These are phyloP conservation scores for Brachyrhaphis roseni DNA, from an alignment of 2,797 vertebrate species.

Conservation along the genomic window DNA sequence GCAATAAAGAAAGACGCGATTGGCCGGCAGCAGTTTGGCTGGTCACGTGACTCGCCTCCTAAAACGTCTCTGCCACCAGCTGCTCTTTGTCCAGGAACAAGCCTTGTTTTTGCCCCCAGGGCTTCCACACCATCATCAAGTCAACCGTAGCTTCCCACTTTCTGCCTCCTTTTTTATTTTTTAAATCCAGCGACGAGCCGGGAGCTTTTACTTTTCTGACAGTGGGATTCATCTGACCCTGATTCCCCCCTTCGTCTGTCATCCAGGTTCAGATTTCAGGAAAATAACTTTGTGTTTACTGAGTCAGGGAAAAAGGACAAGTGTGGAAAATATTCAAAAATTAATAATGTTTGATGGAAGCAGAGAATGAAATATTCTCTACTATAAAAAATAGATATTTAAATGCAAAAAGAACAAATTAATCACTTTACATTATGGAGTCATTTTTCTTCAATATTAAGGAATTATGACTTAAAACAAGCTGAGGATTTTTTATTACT, in stretches of 20 bases:
- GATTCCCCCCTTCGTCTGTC: not conserved
- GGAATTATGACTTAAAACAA: too few relatives aligned
- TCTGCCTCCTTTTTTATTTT: not conserved
- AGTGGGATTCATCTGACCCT: conserved; percentile 13
- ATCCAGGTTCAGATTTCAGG: conserved; percentile 2
- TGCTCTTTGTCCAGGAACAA: conserved; percentile 50
- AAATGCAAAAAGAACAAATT: not conserved
- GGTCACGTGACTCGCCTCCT: conserved; percentile 49
- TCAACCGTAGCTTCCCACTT: conserved; percentile 9
- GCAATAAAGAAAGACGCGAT: conserved; percentile 40
- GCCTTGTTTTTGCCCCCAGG: conserved; percentile 14
- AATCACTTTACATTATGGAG: not conserved
- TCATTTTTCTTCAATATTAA: too few relatives aligned
- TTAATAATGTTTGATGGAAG: not conserved
- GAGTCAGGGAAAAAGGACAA: conserved; percentile 6
- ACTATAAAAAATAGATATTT: not conserved
- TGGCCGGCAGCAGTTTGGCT: conserved; percentile 18
- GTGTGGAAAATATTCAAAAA: not conserved
- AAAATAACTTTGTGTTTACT: conserved; percentile 30
- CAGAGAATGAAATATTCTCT: not conserved
- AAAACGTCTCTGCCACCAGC: conserved; percentile 51
- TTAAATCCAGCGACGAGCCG: conserved; percentile 11
- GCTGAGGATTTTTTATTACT: too few relatives aligned
- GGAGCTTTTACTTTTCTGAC: conserved; percentile 25
- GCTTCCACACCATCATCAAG: conserved; percentile 35